These are phyloP conservation scores for Cryptus armator DNA, from an alignment of 2,888 invertebrate genomes.

Conservation along the genomic window DNA sequence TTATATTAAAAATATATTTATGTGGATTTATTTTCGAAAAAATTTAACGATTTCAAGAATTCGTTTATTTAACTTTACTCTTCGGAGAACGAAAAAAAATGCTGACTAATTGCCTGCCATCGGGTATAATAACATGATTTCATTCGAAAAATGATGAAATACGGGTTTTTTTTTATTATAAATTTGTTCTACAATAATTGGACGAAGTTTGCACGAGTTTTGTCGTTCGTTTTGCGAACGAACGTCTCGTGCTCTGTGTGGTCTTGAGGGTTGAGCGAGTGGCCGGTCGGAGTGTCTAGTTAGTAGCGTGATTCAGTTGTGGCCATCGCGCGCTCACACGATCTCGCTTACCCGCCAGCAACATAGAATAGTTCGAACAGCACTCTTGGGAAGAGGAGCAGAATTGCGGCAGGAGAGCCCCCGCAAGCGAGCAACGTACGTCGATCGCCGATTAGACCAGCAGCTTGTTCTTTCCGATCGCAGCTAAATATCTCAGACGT, in stretches of 20 bases:
- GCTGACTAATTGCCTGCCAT: no score
- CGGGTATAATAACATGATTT: no score
- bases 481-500: conserved; percentile 78
- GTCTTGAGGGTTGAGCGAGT: conserved; percentile 70
- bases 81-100: no score
- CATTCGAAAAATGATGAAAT: not conserved
- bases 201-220: conserved; percentile 24
- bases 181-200: conserved; percentile 3
- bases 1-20: no score
- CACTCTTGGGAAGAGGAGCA: conserved; percentile 59
- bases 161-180: not conserved
- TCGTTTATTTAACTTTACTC: no score
- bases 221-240: conserved; percentile 46
- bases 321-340: conserved; percentile 74
- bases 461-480: conserved; percentile 80
- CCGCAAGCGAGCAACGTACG: conserved; percentile 70
- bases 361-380: conserved; percentile 60
- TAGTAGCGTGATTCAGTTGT: conserved; percentile 78
- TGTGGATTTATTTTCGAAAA: no score
- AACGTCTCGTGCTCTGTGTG: conserved; percentile 69
- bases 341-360: conserved; percentile 65
- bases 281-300: conserved; percentile 74
- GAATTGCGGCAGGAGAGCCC: conserved; percentile 38
- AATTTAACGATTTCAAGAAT: no score
- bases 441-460: conserved; percentile 80